Percentiles rank a stretch among this genome's conserved stretches.
phyloP scores from a whole-genome alignment of 2,113 vertebrate genomes.

The Aviceda subcristata region DNA sequence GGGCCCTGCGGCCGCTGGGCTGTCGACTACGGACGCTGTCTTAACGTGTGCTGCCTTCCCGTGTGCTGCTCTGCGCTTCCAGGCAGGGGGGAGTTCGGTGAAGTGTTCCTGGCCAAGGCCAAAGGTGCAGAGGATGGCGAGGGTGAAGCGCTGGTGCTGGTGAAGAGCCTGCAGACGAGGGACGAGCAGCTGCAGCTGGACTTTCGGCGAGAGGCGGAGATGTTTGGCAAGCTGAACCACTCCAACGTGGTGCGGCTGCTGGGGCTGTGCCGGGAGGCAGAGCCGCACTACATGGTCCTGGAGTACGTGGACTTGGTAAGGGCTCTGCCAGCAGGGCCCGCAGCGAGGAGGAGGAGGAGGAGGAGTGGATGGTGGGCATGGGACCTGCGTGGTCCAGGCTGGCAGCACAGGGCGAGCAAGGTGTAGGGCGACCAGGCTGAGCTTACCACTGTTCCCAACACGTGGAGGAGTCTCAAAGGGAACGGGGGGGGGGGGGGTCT shows the following conservation, averaged over 20 bases:
- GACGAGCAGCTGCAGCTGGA: constrained; percentile 91
- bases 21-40: neutral
- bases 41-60: neutral
- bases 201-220: constrained; percentile 91
- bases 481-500: neutral
- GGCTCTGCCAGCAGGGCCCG: neutral
- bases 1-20: neutral
- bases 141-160: constrained; percentile 86
- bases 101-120: constrained; percentile 94
- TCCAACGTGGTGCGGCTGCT: constrained; percentile 85
- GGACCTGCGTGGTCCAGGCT: neutral
- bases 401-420: neutral
- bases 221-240: constrained; percentile 94
- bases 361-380: neutral
- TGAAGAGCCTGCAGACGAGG: constrained; percentile 90
- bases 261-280: constrained; percentile 87
- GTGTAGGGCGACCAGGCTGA: neutral
- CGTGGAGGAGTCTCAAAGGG: neutral
- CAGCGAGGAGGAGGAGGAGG: neutral
- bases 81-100: constrained; percentile 95
- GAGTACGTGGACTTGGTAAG: constrained; percentile 96
- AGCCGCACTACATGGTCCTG: constrained; percentile 93
- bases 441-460: neutral
- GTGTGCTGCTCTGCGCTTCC: neutral
- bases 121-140: constrained; percentile 81